A percentile compares a stretch with the other conserved stretches of the same genome.
Evolutionary conservation across 2,113 vertebrate species (phyloP).

Genomic region (Perognathus longimembris): DNA sequence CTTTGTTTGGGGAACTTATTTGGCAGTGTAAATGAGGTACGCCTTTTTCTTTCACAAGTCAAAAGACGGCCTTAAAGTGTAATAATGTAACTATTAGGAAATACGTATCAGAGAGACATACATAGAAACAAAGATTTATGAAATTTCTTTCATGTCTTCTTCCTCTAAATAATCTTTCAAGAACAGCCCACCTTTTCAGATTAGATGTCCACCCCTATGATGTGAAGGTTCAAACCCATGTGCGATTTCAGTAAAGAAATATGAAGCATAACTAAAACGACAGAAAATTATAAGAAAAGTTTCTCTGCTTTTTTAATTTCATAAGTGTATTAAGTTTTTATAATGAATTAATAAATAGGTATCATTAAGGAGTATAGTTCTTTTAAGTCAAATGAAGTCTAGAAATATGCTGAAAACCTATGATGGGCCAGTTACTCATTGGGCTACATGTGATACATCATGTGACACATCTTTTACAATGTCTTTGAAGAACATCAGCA

Average conservation of each 20-base stretch:
- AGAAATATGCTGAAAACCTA: not conserved
- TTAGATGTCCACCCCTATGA: not conserved
- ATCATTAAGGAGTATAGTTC: not conserved
- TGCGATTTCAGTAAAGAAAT: constrained; percentile 14
- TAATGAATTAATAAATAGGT: not conserved
- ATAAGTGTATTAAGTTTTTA: not conserved
- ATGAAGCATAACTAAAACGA: not conserved
- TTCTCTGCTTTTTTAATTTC: constrained; percentile 26
- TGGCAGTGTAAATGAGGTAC: constrained; percentile 12
- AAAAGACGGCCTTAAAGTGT: constrained; percentile 15
- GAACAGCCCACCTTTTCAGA: not conserved
- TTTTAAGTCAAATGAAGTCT: not conserved
- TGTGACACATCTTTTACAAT: not conserved
- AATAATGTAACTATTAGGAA: not conserved
- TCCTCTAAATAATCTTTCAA: constrained; percentile 2
- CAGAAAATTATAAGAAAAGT: not conserved
- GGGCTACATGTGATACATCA: not conserved
- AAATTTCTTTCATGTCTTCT: not conserved
- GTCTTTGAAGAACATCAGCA: not conserved
- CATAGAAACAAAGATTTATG: not conserved
- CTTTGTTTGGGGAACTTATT: not conserved
- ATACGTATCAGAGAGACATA: not conserved
- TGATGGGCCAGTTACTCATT: not conserved
- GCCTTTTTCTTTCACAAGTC: not conserved
- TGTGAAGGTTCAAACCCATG: not conserved